Conservation (phyloP, 2,797 vertebrate species). For the Coccyzus lansbergi region DNA sequence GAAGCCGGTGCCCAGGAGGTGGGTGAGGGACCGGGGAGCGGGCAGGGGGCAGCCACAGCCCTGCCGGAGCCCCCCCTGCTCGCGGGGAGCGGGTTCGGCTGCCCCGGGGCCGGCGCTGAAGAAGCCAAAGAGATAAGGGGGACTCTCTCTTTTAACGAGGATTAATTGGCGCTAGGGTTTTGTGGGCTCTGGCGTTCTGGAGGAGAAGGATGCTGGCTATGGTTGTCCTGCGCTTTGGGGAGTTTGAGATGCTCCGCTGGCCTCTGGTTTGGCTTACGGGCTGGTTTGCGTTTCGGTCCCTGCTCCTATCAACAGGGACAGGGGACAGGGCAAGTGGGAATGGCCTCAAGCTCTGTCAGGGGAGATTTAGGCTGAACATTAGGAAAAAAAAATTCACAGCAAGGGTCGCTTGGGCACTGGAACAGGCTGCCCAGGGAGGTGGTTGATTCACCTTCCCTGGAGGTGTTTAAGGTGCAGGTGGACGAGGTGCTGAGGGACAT, state of each 20-base stretch:
- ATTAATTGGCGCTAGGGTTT: not conserved
- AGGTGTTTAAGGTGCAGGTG: too few relatives aligned
- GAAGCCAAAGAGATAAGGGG: not conserved
- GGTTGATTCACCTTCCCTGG: too few relatives aligned
- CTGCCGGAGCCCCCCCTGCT: too few relatives aligned
- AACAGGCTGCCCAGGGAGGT: too few relatives aligned
- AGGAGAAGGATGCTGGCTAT: not conserved
- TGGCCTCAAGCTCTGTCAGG: too few relatives aligned
- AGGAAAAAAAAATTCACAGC: too few relatives aligned
- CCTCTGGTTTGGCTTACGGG: not conserved
- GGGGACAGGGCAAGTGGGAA: too few relatives aligned
- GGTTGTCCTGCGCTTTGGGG: not conserved
- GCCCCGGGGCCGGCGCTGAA: not conserved
- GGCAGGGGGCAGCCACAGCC: too few relatives aligned
- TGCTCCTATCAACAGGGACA: accelerated
- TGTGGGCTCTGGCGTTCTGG: not conserved
- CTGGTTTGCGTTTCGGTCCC: not conserved
- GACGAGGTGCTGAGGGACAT: too few relatives aligned
- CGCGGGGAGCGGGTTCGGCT: too few relatives aligned
- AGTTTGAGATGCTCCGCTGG: not conserved
- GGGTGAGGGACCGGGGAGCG: not conserved
- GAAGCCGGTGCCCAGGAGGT: conserved; percentile 52
- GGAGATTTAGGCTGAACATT: too few relatives aligned
- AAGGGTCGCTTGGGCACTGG: too few relatives aligned
- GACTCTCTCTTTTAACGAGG: not conserved